Conservation (phyloP, 2,797 vertebrate species). For the Thaleichthys pacificus region DNA sequence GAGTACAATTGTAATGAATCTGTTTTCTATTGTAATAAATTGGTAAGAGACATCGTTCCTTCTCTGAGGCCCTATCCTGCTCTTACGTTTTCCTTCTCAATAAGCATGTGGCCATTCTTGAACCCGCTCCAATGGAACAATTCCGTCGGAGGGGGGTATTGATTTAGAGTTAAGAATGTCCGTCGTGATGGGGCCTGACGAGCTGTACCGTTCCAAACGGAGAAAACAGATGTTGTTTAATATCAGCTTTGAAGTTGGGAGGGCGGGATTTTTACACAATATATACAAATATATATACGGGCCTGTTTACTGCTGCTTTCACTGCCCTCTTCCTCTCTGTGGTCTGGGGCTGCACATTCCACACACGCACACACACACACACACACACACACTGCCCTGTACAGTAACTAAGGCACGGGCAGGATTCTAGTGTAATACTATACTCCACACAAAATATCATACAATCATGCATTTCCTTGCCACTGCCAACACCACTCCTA, state of each 20-base stretch:
- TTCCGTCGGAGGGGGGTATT: slow-evolving; percentile 67
- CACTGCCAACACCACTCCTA: slow-evolving; percentile 46
- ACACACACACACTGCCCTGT: slow-evolving; percentile 22
- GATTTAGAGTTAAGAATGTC: slow-evolving; percentile 66
- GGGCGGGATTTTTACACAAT: slow-evolving; percentile 38
- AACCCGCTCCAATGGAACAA: slow-evolving; percentile 67
- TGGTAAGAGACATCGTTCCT: slow-evolving; percentile 51
- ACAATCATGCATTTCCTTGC: slow-evolving; percentile 45
- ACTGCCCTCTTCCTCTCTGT: slow-evolving; percentile 59
- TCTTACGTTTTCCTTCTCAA: slow-evolving; percentile 39
- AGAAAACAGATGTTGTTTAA: slow-evolving; percentile 58
- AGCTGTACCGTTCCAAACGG: slow-evolving; percentile 42
- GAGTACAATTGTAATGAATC: slow-evolving; percentile 60
- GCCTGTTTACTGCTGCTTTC: slow-evolving; percentile 60
- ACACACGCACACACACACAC: slow-evolving; percentile 51
- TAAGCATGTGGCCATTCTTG: slow-evolving; percentile 64
- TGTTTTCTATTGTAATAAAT: slow-evolving; percentile 69
- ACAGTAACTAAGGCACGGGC: slow-evolving; percentile 11
- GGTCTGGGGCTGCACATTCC: slow-evolving; percentile 66
- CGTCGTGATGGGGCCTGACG: slow-evolving; percentile 54
- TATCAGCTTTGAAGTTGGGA: slow-evolving; percentile 46
- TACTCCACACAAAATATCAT: slow-evolving; percentile 61
- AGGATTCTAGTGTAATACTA: slow-evolving; percentile 65
- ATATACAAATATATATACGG: slow-evolving; percentile 45
- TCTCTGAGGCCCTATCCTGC: slow-evolving; percentile 42